A percentile compares a stretch with the other conserved stretches of the same genome.
Evolutionary conservation across 2,888 invertebrate genomes (phyloP).

Genomic region (Netelia inedita): DNA sequence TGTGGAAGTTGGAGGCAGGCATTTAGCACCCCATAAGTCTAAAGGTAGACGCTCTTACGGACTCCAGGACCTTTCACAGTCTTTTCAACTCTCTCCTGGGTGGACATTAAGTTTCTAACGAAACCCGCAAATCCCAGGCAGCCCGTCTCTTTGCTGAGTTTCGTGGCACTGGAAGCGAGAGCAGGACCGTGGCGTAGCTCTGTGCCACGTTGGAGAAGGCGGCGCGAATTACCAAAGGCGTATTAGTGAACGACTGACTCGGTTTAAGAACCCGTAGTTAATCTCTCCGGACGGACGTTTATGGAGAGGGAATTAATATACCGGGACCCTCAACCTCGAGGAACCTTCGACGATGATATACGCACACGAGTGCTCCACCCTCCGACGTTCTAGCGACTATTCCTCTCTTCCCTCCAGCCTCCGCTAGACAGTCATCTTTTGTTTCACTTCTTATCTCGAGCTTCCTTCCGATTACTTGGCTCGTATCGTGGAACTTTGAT

Average conservation of each 20-base stretch:
- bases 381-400: conserved; percentile 65
- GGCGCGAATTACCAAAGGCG: conserved; percentile 83
- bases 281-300: conserved; percentile 84
- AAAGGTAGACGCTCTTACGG: conserved; percentile 35
- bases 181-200: conserved; percentile 24
- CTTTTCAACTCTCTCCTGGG: conserved; percentile 53
- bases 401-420: conserved; percentile 31
- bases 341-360: conserved; percentile 83
- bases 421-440: conserved; percentile 9
- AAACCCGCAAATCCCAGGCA: conserved; percentile 48
- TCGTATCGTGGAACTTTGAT: background rate
- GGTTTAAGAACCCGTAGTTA: conserved; percentile 85
- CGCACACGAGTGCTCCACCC: conserved; percentile 81
- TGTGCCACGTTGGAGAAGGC: conserved; percentile 40
- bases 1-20: conserved; percentile 47
- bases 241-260: conserved; percentile 83
- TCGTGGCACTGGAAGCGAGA: conserved; percentile 33
- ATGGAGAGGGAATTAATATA: conserved; percentile 85
- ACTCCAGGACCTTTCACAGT: conserved; percentile 37
- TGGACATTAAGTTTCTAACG: conserved; percentile 49
- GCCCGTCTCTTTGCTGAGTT: conserved; percentile 6
- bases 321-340: conserved; percentile 81
- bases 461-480: background rate
- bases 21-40: conserved; percentile 63
- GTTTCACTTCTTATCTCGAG: conserved; percentile 27